Conservation (phyloP, 2,888 invertebrate genomes). For the Hydrotaea cyrtoneurina region DNA sequence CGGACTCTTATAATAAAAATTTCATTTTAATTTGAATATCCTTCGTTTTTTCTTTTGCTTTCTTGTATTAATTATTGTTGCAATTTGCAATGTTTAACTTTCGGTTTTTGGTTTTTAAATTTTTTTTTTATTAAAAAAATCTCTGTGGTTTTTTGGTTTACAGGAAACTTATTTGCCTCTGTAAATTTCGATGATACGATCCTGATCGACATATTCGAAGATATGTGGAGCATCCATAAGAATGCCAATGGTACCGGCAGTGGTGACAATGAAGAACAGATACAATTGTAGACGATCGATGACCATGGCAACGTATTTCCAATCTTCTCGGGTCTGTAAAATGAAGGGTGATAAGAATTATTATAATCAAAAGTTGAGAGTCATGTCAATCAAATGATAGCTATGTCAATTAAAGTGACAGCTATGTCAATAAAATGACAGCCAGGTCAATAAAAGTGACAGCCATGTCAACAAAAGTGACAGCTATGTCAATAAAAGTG, state of each 20-base stretch:
- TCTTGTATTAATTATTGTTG: conserved; percentile 74
- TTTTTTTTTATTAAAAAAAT: conserved; percentile 44
- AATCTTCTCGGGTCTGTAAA: conserved; percentile 95
- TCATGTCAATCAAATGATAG: too few species aligned
- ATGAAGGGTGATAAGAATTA: too few species aligned
- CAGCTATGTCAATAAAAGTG: too few species aligned
- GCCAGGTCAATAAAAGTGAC: too few species aligned
- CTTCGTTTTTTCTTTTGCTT: conserved; percentile 60
- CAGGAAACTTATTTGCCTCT: conserved; percentile 88
- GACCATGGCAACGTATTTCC: conserved; percentile 99
- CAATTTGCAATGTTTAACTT: conserved; percentile 78
- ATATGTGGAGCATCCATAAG: conserved; percentile 99
- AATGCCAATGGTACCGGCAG: conserved; percentile 97
- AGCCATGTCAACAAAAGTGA: too few species aligned
- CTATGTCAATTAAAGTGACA: too few species aligned
- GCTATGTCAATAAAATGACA: too few species aligned
- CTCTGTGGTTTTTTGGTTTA: conserved; percentile 7
- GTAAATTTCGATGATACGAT: conserved; percentile 96
- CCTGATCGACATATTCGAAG: conserved; percentile 98
- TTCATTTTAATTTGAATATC: conserved; percentile 54
- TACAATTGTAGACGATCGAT: conserved; percentile 97
- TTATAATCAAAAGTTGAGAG: too few species aligned
- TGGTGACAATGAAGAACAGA: conserved; percentile 97
- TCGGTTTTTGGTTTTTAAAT: conserved; percentile 59
- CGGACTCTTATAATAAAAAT: conserved; percentile 32